Evolutionary conservation across 2,888 invertebrate species (phyloP).

Genomic region (Eutolmus rufibarbis): DNA sequence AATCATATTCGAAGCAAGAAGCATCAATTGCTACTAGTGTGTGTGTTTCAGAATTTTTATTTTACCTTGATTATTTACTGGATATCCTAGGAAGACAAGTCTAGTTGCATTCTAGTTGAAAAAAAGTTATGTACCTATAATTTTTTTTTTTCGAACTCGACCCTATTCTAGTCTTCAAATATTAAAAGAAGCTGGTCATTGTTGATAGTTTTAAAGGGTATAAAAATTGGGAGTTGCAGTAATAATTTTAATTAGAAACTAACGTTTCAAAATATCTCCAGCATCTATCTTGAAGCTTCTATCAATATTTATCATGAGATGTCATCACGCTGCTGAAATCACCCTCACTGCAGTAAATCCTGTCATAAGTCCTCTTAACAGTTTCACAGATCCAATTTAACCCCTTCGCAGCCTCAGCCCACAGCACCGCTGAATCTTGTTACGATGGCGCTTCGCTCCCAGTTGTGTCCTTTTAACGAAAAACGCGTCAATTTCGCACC

Average conservation of each 20-base stretch:
- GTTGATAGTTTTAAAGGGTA: neutral
- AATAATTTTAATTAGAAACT: neutral
- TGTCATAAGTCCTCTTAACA: conserved; percentile 39
- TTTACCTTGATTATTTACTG: too few species aligned
- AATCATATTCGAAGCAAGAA: too few species aligned
- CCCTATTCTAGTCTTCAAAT: neutral
- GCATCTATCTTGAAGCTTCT: neutral
- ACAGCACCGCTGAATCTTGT: neutral
- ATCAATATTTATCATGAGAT: conserved; percentile 41
- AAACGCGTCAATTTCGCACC: conserved; percentile 46
- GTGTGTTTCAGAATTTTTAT: too few species aligned
- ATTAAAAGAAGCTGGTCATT: too few species aligned
- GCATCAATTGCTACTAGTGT: too few species aligned
- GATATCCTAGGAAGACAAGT: too few species aligned
- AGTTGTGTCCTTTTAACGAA: conserved; percentile 31
- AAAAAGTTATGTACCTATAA: too few species aligned
- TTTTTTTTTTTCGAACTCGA: too few species aligned
- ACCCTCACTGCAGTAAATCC: conserved; percentile 24
- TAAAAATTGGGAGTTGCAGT: neutral
- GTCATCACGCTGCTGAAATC: conserved; percentile 32
- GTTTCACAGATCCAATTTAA: conserved; percentile 38
- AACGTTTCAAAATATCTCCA: neutral
- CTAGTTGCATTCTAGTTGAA: too few species aligned
- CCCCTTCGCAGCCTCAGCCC: conserved; percentile 21
- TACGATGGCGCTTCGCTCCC: neutral